Conservation (phyloP, 1,140 invertebrate species). For the Diplogasteroides magnus region DNA sequence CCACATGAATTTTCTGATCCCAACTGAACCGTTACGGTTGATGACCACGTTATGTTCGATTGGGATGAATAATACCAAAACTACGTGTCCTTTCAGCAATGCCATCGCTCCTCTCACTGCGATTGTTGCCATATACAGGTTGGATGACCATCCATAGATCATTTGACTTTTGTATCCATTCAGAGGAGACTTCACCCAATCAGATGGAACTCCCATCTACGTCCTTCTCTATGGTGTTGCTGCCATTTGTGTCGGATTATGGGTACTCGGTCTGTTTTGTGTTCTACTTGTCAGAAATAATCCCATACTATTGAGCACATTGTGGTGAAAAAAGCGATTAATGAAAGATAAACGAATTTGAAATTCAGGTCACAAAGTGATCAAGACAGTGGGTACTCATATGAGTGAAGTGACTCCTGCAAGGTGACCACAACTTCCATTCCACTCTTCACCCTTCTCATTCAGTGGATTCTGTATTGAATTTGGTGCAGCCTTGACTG, state of each 20-base stretch:
- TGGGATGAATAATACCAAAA: background rate
- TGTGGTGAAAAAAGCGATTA: too few species aligned
- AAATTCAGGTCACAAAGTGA: constrained; percentile 84
- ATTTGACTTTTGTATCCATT: too few species aligned
- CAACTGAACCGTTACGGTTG: too few species aligned
- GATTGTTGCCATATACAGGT: constrained; percentile 60
- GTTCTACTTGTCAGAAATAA: too few species aligned
- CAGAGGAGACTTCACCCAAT: background rate
- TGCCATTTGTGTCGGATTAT: constrained; percentile 89
- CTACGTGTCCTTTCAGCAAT: constrained; percentile 61
- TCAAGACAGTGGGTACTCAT: constrained; percentile 90
- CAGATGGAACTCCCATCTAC: constrained; percentile 38
- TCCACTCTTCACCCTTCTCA: background rate
- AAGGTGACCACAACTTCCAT: constrained; percentile 4
- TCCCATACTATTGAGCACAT: too few species aligned
- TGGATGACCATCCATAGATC: too few species aligned
- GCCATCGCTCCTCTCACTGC: constrained; percentile 91
- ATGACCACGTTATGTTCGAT: too few species aligned
- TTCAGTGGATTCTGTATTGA: constrained; percentile 49
- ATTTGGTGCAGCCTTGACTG: constrained; percentile 64
- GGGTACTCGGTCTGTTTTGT: constrained; percentile 91
- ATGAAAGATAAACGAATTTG: too few species aligned
- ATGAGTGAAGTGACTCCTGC: constrained; percentile 90
- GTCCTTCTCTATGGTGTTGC: constrained; percentile 82
- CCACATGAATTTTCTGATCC: too few species aligned